Percentiles rank a stretch among this genome's conserved stretches.
These are phyloP conservation scores for Xylocopa sonorina DNA, from an alignment of 1,140 invertebrate genomes.

Conservation along the genomic window DNA sequence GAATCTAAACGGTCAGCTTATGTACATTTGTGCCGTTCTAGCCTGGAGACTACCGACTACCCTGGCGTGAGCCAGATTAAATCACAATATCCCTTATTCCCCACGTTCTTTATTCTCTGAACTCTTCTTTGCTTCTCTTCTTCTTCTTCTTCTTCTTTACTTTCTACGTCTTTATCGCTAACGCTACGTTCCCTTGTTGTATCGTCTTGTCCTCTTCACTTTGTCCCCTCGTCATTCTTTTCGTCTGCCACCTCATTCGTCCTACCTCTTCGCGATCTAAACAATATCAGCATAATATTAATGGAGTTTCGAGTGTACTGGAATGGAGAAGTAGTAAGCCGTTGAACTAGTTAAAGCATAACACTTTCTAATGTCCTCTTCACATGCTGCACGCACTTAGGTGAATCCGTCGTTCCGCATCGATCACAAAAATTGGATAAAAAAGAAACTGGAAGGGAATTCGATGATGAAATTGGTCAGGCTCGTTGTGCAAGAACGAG, in stretches of 20 bases:
- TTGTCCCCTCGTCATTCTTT: too few species aligned
- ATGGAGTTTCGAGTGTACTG: background rate
- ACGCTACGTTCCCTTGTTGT: too few species aligned
- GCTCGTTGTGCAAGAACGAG: too few species aligned
- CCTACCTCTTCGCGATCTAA: too few species aligned
- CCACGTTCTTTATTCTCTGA: background rate
- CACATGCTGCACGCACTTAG: background rate
- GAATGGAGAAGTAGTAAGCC: background rate
- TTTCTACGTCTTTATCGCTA: too few species aligned
- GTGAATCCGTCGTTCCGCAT: background rate
- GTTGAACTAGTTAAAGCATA: background rate
- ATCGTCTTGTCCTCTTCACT: too few species aligned
- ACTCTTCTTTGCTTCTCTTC: too few species aligned
- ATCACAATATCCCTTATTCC: slow-evolving; percentile 17
- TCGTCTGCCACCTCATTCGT: too few species aligned
- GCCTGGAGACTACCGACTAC: slow-evolving; percentile 22
- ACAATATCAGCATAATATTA: background rate
- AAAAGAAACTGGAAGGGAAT: background rate
- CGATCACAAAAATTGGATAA: background rate
- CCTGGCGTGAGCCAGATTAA: slow-evolving; percentile 54
- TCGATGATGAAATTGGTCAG: background rate
- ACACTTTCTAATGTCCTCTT: slow-evolving; percentile 1
- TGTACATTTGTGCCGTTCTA: slow-evolving; percentile 57
- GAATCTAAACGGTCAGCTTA: slow-evolving; percentile 72
- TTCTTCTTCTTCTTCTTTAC: too few species aligned